A percentile compares a stretch with the other conserved stretches of the same genome.
These are phyloP conservation scores for Microcebus ravelobensis DNA, from an alignment of 2,113 vertebrate species.

Conservation along the genomic window DNA sequence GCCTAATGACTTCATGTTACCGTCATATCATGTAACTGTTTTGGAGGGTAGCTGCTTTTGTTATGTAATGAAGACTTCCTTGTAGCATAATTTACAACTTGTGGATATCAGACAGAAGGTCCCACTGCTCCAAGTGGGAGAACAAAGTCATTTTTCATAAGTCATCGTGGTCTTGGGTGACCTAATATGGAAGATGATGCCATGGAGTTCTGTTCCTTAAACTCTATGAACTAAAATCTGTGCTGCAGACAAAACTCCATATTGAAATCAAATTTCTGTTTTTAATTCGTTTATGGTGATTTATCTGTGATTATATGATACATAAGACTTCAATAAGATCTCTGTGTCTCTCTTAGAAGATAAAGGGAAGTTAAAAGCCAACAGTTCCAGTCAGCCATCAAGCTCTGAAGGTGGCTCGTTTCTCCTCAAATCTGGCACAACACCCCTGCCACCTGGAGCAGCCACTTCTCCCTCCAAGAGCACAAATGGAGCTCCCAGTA, in stretches of 20 bases:
- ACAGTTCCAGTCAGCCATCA: slow-evolving; percentile 70
- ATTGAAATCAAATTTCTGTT: background rate
- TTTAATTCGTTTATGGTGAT: background rate
- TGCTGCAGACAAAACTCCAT: background rate
- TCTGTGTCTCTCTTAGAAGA: slow-evolving; percentile 82
- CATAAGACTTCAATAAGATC: background rate
- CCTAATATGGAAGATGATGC: background rate
- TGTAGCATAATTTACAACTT: background rate
- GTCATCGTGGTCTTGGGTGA: background rate
- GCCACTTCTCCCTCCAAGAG: slow-evolving; percentile 82
- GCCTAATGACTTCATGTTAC: slow-evolving; percentile 5
- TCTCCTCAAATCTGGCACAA: slow-evolving; percentile 81
- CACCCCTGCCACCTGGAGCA: slow-evolving; percentile 65
- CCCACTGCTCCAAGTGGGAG: background rate
- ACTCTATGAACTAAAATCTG: background rate
- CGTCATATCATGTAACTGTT: background rate
- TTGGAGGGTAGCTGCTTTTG: background rate
- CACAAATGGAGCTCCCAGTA: slow-evolving; percentile 81
- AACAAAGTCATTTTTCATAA: slow-evolving; percentile 31
- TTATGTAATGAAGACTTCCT: background rate
- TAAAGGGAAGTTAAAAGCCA: slow-evolving; percentile 83
- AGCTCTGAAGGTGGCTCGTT: slow-evolving; percentile 78
- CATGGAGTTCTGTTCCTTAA: background rate
- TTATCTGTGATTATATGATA: background rate
- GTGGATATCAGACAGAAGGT: background rate